Evolutionary conservation across 37 sponge, comb jelly and placozoan species (phyloP).

Genomic region (Diacarnus erythraeanus): DNA sequence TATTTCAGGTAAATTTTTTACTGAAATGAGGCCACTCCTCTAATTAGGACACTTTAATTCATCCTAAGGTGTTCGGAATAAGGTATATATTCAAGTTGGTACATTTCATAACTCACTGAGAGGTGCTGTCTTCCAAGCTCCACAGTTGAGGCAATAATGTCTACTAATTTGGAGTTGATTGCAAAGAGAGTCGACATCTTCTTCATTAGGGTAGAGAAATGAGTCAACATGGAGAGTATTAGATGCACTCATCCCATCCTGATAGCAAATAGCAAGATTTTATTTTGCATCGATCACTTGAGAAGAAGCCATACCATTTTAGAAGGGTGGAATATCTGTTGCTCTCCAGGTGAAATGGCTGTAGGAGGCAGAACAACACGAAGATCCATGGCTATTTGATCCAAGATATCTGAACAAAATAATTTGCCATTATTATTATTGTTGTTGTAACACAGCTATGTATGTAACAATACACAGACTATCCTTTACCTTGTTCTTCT

Average conservation of each 20-base stretch:
- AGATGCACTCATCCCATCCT: slow-evolving; percentile 1
- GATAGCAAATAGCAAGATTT: not conserved
- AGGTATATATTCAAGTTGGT: too few relatives aligned
- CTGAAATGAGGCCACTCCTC: too few relatives aligned
- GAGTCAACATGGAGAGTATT: slow-evolving; percentile 53
- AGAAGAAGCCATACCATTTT: not conserved
- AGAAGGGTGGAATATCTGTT: not conserved
- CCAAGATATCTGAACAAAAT: slow-evolving; percentile 5
- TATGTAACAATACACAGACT: too few relatives aligned
- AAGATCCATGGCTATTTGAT: slow-evolving; percentile 16
- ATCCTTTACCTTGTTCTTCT: not conserved
- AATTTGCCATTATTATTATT: not conserved
- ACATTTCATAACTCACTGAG: slow-evolving; percentile 28
- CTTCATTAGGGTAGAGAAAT: slow-evolving; percentile 53
- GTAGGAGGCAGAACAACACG: not conserved
- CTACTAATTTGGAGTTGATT: slow-evolving; percentile 33
- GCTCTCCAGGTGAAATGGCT: slow-evolving; percentile 21
- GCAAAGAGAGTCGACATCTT: slow-evolving; percentile 47
- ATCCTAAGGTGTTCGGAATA: too few relatives aligned
- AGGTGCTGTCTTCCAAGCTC: slow-evolving; percentile 42
- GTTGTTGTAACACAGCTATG: too few relatives aligned
- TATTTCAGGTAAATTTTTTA: too few relatives aligned
- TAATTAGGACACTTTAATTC: too few relatives aligned
- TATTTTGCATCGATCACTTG: not conserved
- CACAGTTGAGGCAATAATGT: slow-evolving; percentile 53